These are phyloP conservation scores for Phocides pigmalion DNA, from an alignment of 1,140 invertebrate species.

Conservation along the genomic window DNA sequence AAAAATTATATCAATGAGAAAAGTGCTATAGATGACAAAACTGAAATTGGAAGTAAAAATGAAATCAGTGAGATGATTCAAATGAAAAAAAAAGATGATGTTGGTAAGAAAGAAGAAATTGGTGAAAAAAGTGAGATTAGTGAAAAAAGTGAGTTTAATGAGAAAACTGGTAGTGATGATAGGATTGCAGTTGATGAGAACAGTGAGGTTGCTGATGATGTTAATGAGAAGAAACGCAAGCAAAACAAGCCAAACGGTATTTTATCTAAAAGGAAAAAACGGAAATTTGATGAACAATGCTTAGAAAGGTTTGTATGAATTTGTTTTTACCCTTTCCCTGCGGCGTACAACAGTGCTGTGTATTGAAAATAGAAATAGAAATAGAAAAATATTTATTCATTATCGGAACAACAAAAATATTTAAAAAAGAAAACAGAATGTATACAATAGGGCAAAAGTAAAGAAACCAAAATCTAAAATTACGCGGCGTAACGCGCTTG, in stretches of 20 bases:
- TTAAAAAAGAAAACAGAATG: no score
- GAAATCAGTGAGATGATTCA: no score
- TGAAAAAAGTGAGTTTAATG: neutral
- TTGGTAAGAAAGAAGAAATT: neutral
- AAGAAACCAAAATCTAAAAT: no score
- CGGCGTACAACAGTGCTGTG: no score
- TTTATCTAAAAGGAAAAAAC: neutral
- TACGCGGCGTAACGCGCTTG: no score
- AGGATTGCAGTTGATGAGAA: neutral
- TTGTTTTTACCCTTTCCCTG: no score
- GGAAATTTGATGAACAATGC: neutral
- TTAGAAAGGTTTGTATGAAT: slow-evolving; percentile 2
- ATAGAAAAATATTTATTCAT: neutral
- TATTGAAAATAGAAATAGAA: no score
- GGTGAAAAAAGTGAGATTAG: neutral
- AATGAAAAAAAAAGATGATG: no score
- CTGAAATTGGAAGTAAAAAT: no score
- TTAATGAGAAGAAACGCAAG: neutral
- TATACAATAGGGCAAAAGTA: no score
- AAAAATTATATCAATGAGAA: no score
- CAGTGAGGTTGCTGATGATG: neutral
- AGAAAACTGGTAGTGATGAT: neutral
- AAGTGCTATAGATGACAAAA: no score
- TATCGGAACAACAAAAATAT: neutral
- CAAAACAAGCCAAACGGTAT: slow-evolving; percentile 2